Evolutionary conservation across 1,140 invertebrate species (phyloP).

Genomic region (Bombus difficillimus): DNA sequence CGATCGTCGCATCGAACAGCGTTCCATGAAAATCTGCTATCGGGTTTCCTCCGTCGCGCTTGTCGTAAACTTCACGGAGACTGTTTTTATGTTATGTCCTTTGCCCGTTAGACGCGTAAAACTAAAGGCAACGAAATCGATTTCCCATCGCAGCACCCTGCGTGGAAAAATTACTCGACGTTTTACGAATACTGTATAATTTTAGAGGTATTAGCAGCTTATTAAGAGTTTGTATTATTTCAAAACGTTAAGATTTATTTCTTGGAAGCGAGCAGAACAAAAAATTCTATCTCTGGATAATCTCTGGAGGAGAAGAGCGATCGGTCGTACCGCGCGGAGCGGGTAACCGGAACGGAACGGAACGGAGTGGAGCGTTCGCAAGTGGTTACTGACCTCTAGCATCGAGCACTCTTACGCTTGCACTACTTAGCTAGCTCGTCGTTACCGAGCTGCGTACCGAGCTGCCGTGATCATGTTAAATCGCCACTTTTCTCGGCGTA

Average conservation of each 20-base stretch:
- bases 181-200: neutral
- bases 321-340: constrained; percentile 58
- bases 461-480: constrained; percentile 53
- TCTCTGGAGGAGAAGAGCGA: constrained; percentile 52
- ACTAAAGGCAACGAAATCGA: neutral
- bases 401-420: constrained; percentile 82
- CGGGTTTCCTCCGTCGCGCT: no score
- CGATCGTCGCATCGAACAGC: neutral
- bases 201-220: neutral
- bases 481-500: constrained; percentile 62
- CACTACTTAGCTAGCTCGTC: constrained; percentile 82
- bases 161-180: neutral
- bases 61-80: neutral
- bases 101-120: neutral
- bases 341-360: constrained; percentile 82
- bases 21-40: neutral
- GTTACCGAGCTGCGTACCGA: constrained; percentile 55
- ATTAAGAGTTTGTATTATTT: neutral
- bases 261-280: neutral
- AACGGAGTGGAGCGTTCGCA: constrained; percentile 64
- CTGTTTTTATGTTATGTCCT: neutral
- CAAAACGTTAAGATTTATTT: neutral
- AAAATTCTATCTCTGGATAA: neutral
- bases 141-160: neutral
- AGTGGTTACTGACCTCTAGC: constrained; percentile 82